These are phyloP conservation scores for Clanis bilineata DNA, from an alignment of 2,888 invertebrate genomes.

Conservation along the genomic window DNA sequence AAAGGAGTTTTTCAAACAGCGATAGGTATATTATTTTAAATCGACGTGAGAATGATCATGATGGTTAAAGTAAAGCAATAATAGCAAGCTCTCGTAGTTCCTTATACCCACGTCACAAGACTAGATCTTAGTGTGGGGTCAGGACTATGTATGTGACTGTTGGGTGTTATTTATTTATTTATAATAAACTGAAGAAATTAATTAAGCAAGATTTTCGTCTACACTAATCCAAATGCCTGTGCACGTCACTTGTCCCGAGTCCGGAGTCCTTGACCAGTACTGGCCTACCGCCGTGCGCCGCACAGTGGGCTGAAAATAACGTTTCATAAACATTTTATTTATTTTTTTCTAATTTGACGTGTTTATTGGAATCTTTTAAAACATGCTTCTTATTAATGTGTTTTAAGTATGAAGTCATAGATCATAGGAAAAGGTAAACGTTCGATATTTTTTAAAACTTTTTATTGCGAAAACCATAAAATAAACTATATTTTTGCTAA, in stretches of 20 bases:
- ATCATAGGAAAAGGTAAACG: background rate
- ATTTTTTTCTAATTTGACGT: background rate
- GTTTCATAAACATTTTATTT: background rate
- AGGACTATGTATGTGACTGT: too few relatives aligned
- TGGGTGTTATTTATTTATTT: too few relatives aligned
- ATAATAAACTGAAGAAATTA: too few relatives aligned
- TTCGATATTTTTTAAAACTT: background rate
- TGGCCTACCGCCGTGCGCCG: slow-evolving; percentile 19
- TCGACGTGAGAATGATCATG: too few relatives aligned
- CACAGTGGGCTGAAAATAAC: background rate
- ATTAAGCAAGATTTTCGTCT: too few relatives aligned
- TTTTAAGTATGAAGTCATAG: background rate
- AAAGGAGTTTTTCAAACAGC: too few relatives aligned
- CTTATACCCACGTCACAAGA: too few relatives aligned
- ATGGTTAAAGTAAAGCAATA: too few relatives aligned
- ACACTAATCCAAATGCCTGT: too few relatives aligned
- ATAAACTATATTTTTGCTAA: background rate
- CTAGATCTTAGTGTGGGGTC: too few relatives aligned
- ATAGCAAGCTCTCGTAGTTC: too few relatives aligned
- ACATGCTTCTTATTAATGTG: background rate
- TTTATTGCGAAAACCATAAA: background rate
- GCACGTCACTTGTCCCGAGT: background rate
- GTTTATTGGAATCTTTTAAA: background rate
- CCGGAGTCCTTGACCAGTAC: background rate
- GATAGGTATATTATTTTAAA: too few relatives aligned